Conservation (phyloP, 2,113 vertebrate genomes). For the Neodon shergylaensis region DNA sequence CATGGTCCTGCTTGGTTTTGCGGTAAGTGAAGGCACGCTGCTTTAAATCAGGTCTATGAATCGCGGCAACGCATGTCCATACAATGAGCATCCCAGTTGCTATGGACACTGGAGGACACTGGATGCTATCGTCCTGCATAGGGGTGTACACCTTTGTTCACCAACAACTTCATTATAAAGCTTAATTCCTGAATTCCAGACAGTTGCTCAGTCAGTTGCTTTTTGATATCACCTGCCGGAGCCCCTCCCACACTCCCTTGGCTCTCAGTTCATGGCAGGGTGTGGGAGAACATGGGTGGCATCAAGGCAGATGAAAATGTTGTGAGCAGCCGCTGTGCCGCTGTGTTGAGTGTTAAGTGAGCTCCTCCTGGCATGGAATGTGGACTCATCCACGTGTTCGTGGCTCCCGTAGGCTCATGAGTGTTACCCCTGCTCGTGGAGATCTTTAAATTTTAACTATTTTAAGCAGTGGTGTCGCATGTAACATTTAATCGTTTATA, state of each 20-base stretch:
- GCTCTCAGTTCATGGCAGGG: not conserved
- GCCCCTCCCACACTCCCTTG: not conserved
- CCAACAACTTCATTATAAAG: not conserved
- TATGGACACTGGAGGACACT: not conserved
- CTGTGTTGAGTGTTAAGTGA: constrained; percentile 33
- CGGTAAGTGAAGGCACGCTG: not conserved
- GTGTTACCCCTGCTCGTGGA: not conserved
- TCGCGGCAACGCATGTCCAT: not conserved
- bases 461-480: not conserved
- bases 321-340: not conserved
- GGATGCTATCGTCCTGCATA: not conserved
- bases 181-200: not conserved
- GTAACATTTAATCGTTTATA: constrained; percentile 15
- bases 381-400: constrained; percentile 7
- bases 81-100: not conserved
- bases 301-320: not conserved
- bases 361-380: not conserved
- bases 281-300: not conserved
- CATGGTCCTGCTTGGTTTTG: not conserved
- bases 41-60: not conserved
- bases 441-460: constrained; percentile 34
- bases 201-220: not conserved
- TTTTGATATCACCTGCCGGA: not conserved
- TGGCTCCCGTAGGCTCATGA: not conserved
- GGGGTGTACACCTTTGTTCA: not conserved